A percentile compares a stretch with the other conserved stretches of the same genome.
Evolutionary conservation across 2,113 vertebrate genomes (phyloP).

Genomic region (Megalops atlanticus): DNA sequence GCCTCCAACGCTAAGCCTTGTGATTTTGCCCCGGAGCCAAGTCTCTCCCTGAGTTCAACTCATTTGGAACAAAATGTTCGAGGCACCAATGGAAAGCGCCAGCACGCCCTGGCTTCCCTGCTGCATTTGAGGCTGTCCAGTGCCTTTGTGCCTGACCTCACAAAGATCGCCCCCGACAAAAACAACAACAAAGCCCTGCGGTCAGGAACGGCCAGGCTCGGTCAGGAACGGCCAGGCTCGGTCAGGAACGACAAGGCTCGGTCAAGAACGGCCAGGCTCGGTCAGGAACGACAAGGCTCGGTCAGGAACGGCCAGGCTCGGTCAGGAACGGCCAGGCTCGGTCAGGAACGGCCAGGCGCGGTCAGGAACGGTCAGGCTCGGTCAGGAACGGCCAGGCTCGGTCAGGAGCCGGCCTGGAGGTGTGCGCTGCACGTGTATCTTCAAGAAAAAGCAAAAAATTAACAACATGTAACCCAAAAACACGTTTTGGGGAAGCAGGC

Average conservation of each 20-base stretch:
- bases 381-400: conserved; percentile 29
- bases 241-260: conserved; percentile 28
- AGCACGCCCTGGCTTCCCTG: conserved; percentile 54
- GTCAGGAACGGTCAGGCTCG: background rate
- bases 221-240: conserved; percentile 2
- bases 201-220: background rate
- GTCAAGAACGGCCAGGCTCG: no score
- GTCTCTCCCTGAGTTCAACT: conserved; percentile 66
- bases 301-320: background rate
- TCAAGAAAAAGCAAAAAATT: background rate
- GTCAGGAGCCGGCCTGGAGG: no score
- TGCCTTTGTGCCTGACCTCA: conserved; percentile 30
- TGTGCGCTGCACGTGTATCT: background rate
- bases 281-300: background rate
- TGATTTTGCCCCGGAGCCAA: conserved; percentile 45
- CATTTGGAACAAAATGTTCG: conserved; percentile 78
- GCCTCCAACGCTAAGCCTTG: conserved; percentile 44
- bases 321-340: conserved; percentile 27
- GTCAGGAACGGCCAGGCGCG: background rate
- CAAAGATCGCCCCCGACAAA: conserved; percentile 55
- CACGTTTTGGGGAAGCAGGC: conserved; percentile 3
- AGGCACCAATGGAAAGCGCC: conserved; percentile 60
- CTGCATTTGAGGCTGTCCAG: conserved; percentile 50
- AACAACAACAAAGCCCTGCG: conserved; percentile 39
- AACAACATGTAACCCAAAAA: background rate